Conservation (phyloP, 2,113 vertebrate genomes). For the Psophia crepitans region DNA sequence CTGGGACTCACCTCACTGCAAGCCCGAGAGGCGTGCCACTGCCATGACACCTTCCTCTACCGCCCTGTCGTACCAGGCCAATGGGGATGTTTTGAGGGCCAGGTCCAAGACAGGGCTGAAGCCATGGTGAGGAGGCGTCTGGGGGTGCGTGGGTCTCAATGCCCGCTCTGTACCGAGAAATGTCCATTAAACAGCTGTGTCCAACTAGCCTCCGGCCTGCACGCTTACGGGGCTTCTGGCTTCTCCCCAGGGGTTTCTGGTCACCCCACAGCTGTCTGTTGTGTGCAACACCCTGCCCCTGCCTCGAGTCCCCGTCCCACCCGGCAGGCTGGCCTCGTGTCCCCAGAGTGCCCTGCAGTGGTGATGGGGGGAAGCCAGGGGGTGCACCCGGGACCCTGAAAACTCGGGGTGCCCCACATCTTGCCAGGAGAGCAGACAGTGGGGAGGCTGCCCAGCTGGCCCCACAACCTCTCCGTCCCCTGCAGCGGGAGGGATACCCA, state of each 20-base stretch:
- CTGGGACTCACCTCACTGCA: neutral
- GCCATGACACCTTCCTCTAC: neutral
- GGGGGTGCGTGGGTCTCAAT: neutral
- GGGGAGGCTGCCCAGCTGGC: neutral
- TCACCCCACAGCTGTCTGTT: neutral
- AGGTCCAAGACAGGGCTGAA: neutral
- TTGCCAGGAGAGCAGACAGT: neutral
- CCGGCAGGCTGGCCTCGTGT: neutral
- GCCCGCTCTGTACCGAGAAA: neutral
- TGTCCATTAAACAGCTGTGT: constrained; percentile 66
- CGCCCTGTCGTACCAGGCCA: neutral
- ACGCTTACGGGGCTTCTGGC: neutral
- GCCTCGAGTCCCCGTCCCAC: neutral
- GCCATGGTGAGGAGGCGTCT: neutral
- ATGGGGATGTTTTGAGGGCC: constrained; percentile 21
- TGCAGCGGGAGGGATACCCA: neutral
- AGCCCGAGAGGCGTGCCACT: neutral
- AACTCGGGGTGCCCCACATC: accelerated
- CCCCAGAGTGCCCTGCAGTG: neutral
- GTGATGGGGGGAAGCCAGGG: accelerated
- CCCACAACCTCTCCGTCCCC: accelerated
- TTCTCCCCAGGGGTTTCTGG: neutral
- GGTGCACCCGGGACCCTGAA: neutral
- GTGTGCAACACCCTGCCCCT: neutral
- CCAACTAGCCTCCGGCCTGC: neutral